Conservation (phyloP, 2,888 invertebrate genomes). For the Achlya flavicornis region DNA sequence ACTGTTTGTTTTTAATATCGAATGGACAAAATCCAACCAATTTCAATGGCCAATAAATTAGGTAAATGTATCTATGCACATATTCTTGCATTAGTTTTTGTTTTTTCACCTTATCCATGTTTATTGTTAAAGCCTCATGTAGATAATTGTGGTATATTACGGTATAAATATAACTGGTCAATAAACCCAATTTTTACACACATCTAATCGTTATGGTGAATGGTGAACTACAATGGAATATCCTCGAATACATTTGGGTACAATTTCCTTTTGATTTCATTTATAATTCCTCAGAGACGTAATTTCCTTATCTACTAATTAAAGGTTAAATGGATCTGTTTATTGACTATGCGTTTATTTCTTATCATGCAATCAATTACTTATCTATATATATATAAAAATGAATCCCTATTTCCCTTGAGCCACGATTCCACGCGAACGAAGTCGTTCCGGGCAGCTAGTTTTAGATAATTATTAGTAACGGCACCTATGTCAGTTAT, state of each 20-base stretch:
- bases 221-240: background rate
- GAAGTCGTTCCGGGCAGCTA: too few relatives aligned
- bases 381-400: too few relatives aligned
- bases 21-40: constrained; percentile 53
- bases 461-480: too few relatives aligned
- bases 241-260: background rate
- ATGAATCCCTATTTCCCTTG: too few relatives aligned
- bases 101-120: constrained; percentile 31
- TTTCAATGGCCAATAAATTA: constrained; percentile 40
- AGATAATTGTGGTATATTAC: too few relatives aligned
- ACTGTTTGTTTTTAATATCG: constrained; percentile 45
- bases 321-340: background rate
- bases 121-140: constrained; percentile 11
- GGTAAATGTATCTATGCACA: constrained; percentile 31
- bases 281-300: background rate
- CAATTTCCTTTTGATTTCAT: background rate
- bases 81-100: constrained; percentile 45
- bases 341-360: background rate
- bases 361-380: background rate
- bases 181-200: background rate
- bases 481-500: background rate
- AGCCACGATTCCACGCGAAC: too few relatives aligned
- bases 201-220: background rate
- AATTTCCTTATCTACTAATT: background rate
- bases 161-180: too few relatives aligned